Base-by-base conservation (phyloP, 2,797 vertebrate genomes). In the Megaceryle alcyon region DNA sequence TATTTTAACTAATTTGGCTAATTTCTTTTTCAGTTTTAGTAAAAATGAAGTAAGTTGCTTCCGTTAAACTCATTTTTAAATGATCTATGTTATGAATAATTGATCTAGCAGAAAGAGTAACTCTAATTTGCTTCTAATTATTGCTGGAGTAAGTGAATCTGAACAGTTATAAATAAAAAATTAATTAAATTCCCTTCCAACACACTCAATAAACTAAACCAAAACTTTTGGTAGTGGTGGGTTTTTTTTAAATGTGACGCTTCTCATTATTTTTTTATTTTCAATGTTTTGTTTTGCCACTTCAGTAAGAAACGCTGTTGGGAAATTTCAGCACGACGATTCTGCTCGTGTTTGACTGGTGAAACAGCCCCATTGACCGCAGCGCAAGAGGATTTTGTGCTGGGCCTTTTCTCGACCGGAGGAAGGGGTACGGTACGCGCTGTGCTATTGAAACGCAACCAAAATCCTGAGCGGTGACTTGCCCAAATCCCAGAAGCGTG, bases 1-100 rank as follows among this genome's bases (percentile, higher is more conserved):
- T 92, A 91, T 92, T 94, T 94, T 92, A 96, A 90, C 82, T 97
- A 86, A 96, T 96, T 96, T 95, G 94, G 80, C 85, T 93, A 84
- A 92, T 96, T 91, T 92, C 85, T 96, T 77, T 65, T 96, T 75
- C 89, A 73, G 64, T 91, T 96, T 94, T 82, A 93, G 63, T 51
- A 92, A 96, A 94, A 94, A 73, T 61, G 28, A 84, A 94, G 73
- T 33, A 64, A 88, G 90, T 90, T 86, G 66, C 78, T 92, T 92
- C 85, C 10, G 1, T 70, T 70, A 70, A 94, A 86, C 64, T 86
- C 0, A 63, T 92, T 92, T 91, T 85, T 85, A 86, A 90, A 86
- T 94, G 0, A 82, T 90, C 82, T 72, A 35, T 73, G 48, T 73
- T 84, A 90, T 75, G 70, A 95, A 95, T 94, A 95, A 95, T 86